Evolutionary conservation across 2,888 invertebrate genomes (phyloP).

Genomic region (Plebejus anna): DNA sequence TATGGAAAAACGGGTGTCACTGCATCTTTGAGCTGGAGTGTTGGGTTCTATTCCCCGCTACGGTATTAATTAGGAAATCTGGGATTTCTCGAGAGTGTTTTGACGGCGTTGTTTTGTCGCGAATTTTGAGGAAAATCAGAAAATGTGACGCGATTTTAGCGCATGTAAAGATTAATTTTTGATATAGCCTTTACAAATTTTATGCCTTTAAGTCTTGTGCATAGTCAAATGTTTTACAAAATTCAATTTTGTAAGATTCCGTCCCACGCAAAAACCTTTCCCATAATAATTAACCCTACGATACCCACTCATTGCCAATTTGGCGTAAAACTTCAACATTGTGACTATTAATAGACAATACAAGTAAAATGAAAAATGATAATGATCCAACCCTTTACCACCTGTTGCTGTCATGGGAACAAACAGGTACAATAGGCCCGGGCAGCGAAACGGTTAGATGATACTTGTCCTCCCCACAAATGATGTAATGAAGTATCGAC

Average conservation of each 20-base stretch:
- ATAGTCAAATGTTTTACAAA: too few species aligned
- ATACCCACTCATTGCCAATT: background rate
- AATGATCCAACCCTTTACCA: slow-evolving; percentile 34
- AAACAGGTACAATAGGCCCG: slow-evolving; percentile 32
- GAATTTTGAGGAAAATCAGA: background rate
- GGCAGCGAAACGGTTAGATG: slow-evolving; percentile 26
- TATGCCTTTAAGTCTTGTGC: background rate
- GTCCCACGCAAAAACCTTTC: background rate
- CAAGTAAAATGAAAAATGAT: slow-evolving; percentile 19
- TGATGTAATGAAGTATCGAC: background rate
- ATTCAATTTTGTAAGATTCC: too few species aligned
- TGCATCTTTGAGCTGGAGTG: slow-evolving; percentile 58
- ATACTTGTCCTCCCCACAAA: slow-evolving; percentile 14
- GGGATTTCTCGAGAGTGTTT: slow-evolving; percentile 39
- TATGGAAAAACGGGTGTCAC: slow-evolving; percentile 68
- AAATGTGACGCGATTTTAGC: slow-evolving; percentile 11
- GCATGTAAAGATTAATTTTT: background rate
- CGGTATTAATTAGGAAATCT: slow-evolving; percentile 54
- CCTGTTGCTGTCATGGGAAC: slow-evolving; percentile 41
- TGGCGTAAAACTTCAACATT: background rate
- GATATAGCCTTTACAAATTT: background rate
- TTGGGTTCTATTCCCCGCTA: slow-evolving; percentile 52
- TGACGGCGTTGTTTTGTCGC: slow-evolving; percentile 34
- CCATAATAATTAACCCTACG: background rate
- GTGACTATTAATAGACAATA: slow-evolving; percentile 13